Conservation (phyloP, 2,888 invertebrate genomes). For the Sisyra nigra region DNA sequence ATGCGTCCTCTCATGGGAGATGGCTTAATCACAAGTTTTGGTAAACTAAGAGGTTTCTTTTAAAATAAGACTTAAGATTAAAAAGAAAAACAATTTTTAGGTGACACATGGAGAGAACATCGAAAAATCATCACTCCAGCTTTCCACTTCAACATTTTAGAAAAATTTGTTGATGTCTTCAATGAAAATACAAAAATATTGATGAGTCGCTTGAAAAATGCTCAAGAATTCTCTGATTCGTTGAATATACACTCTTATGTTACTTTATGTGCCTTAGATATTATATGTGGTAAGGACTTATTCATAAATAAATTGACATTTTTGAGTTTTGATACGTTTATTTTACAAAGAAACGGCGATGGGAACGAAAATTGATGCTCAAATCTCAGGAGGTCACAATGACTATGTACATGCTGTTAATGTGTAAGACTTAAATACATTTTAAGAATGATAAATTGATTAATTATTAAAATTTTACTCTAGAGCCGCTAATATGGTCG, state of each 20-base stretch:
- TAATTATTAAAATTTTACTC: too few relatives aligned
- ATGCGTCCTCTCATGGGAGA: not conserved
- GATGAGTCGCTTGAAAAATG: conserved; percentile 30
- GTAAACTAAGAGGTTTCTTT: too few relatives aligned
- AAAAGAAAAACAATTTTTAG: conserved; percentile 22
- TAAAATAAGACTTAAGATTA: too few relatives aligned
- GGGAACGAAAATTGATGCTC: conserved; percentile 61
- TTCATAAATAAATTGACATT: not conserved
- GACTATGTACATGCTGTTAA: conserved; percentile 2
- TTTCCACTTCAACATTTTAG: conserved; percentile 63
- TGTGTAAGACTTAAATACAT: not conserved
- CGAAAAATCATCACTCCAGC: conserved; percentile 61
- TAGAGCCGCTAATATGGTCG: conserved; percentile 2
- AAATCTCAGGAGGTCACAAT: conserved; percentile 20
- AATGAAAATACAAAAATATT: conserved; percentile 43
- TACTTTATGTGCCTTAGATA: conserved; percentile 40
- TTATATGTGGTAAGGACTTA: conserved; percentile 40
- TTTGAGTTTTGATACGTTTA: not conserved
- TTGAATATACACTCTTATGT: conserved; percentile 45
- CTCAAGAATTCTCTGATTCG: conserved; percentile 23
- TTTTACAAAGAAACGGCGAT: conserved; percentile 33
- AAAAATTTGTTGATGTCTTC: conserved; percentile 54
- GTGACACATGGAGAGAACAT: conserved; percentile 43
- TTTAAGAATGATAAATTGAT: too few relatives aligned
- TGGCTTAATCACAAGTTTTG: not conserved